phyloP scores from a whole-genome alignment of 2,888 invertebrate genomes.

The Adineta ricciae region DNA sequence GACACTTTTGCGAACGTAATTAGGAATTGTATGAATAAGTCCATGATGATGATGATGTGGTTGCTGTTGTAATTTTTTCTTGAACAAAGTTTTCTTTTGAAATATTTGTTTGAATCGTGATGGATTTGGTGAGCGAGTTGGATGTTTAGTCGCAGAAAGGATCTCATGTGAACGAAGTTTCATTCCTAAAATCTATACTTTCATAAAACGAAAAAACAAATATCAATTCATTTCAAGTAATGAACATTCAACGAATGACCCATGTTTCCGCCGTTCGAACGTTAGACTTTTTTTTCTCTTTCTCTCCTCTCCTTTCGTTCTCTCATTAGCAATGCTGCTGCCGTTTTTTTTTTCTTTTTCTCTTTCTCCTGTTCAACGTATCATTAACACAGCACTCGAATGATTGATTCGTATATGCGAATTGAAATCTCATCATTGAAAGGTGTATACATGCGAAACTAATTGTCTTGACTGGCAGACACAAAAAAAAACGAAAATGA shows the following conservation, averaged over 20 bases:
- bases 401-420: neutral
- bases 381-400: constrained; percentile 9
- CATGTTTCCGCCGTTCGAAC: neutral
- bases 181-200: neutral
- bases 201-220: neutral
- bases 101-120: constrained; percentile 1
- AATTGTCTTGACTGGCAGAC: constrained; percentile 1
- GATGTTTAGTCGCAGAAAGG: neutral
- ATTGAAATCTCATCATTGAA: neutral
- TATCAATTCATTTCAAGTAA: constrained; percentile 12
- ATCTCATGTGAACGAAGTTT: constrained; percentile 19
- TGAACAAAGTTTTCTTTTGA: neutral
- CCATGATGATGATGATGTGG: neutral
- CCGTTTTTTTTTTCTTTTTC: neutral
- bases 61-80: neutral
- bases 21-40: neutral
- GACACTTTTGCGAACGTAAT: constrained; percentile 15
- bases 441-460: constrained; percentile 9
- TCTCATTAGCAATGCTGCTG: constrained; percentile 13
- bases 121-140: neutral
- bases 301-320: neutral
- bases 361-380: neutral
- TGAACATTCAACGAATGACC: constrained; percentile 1
- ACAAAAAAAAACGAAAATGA: neutral
- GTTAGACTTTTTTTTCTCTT: neutral